These are phyloP conservation scores for Tricholaema leucomelas DNA, from an alignment of 2,113 vertebrate species.

Conservation along the genomic window DNA sequence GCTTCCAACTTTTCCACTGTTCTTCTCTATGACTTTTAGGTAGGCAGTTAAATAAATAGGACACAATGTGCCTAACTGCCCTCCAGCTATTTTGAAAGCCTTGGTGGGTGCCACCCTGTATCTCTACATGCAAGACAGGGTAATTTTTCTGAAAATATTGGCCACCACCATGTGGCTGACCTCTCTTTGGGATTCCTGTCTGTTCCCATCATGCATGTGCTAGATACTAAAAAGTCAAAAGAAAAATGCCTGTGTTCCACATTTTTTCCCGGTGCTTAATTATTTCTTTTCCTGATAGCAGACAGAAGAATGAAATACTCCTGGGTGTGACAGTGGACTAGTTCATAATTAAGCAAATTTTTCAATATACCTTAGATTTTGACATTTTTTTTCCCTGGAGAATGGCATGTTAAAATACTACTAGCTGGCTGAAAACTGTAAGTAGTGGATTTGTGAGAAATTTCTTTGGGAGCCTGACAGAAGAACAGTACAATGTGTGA, in stretches of 20 bases:
- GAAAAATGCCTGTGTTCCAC: conserved; percentile 30
- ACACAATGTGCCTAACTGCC: not conserved
- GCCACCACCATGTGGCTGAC: not conserved
- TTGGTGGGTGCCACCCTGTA: not conserved
- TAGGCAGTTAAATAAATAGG: not conserved
- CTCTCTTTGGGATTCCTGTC: not conserved
- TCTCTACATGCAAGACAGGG: not conserved
- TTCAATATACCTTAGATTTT: conserved; percentile 36
- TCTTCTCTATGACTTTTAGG: not conserved
- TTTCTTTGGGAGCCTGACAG: conserved; percentile 38
- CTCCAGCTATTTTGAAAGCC: not conserved
- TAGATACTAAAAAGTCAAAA: not conserved
- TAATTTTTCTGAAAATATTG: not conserved
- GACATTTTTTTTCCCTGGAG: not conserved
- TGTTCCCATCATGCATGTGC: not conserved
- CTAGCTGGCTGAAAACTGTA: conserved; percentile 24
- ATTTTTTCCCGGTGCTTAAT: not conserved
- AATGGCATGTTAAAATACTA: conserved; percentile 30
- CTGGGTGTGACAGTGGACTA: not conserved
- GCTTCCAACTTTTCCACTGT: not conserved
- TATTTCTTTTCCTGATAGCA: conserved; percentile 15
- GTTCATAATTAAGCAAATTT: conserved; percentile 44
- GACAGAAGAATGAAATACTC: not conserved
- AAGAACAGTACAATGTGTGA: conserved; percentile 24
- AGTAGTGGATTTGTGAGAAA: conserved; percentile 44